A percentile compares a stretch with the other conserved stretches of the same genome.
Evolutionary conservation across 2,113 vertebrate genomes (phyloP).

Genomic region (Loxodonta africana): DNA sequence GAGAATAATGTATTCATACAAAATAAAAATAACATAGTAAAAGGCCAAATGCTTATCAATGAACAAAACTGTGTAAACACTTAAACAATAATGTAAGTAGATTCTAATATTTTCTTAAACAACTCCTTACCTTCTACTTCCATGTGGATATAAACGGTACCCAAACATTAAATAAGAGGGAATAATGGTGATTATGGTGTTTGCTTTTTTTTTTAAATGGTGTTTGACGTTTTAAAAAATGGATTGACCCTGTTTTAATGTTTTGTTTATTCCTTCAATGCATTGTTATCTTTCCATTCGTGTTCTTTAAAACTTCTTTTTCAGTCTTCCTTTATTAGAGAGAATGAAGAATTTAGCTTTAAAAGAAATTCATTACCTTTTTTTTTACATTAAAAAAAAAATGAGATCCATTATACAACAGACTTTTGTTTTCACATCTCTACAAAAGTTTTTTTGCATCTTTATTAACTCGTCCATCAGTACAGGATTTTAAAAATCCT

Average conservation of each 20-base stretch:
- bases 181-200: constrained; percentile 83
- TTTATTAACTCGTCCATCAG: constrained; percentile 87
- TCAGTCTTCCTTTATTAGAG: constrained; percentile 83
- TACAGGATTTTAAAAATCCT: constrained; percentile 86
- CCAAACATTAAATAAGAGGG: constrained; percentile 84
- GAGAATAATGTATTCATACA: constrained; percentile 94
- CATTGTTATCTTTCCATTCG: constrained; percentile 78
- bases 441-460: constrained; percentile 87
- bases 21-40: constrained; percentile 92
- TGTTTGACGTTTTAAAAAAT: constrained; percentile 76
- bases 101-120: constrained; percentile 88
- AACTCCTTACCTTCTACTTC: constrained; percentile 79
- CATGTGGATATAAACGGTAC: constrained; percentile 83
- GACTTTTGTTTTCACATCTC: constrained; percentile 87
- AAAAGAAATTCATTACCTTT: constrained; percentile 76
- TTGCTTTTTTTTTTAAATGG: constrained; percentile 41
- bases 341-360: constrained; percentile 83
- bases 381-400: constrained; percentile 87
- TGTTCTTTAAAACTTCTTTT: constrained; percentile 81
- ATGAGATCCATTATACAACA: constrained; percentile 88
- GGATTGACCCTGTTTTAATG: constrained; percentile 76
- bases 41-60: constrained; percentile 92
- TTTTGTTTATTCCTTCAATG: constrained; percentile 81
- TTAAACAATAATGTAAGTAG: constrained; percentile 88
- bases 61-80: constrained; percentile 90